Base-by-base conservation (phyloP, 1,140 invertebrate genomes). In the Medauroidea extradentata region DNA sequence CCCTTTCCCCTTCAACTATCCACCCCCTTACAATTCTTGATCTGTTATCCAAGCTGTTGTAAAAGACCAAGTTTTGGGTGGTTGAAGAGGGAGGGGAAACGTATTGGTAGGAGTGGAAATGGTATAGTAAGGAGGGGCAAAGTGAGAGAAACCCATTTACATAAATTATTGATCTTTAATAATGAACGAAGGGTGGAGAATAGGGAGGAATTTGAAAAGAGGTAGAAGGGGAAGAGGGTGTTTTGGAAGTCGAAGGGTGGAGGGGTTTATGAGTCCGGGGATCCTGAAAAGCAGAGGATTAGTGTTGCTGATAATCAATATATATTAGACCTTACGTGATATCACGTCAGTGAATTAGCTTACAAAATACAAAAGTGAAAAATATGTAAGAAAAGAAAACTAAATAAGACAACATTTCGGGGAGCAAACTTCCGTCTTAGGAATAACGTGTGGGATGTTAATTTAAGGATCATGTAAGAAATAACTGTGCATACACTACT, bases 111-210 rank as follows among this genome's bases (percentile, higher is more conserved):
- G 29, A 34, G 29, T 34, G 29, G 29, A 11, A 34, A 34, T 34
- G 29, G 29, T 34, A 11, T 34, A 34, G 29, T 34, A 34, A 34
- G 29, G 29, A 34, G 11, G 34, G 38, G 38, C 23, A 38, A 46
- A 38, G 25, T 57, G 24, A 57, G 55, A 57, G 55, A 44, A 57
- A 49, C 34, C 54, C 60, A 61, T 61, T 61, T 61, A 61, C 60
- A 61, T 61, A 61, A 61, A 61, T 61, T 61, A 61, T 61, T 61
- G 60, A 61, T 61, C 60, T 57, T 61, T 61, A 61, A 61, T 61
- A 61, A 61, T 55, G 54, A 60, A 60, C 58, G 52, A 53, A 60
- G 50, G 52, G 58, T 55, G 52, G 52, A 54, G 23, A n/a, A 24
- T 23, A 39, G 27, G 53, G 39, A 27, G 27, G 43, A 21, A 25